Evolutionary conservation across 2,113 vertebrate species (phyloP).

Genomic region (Cairina moschata): DNA sequence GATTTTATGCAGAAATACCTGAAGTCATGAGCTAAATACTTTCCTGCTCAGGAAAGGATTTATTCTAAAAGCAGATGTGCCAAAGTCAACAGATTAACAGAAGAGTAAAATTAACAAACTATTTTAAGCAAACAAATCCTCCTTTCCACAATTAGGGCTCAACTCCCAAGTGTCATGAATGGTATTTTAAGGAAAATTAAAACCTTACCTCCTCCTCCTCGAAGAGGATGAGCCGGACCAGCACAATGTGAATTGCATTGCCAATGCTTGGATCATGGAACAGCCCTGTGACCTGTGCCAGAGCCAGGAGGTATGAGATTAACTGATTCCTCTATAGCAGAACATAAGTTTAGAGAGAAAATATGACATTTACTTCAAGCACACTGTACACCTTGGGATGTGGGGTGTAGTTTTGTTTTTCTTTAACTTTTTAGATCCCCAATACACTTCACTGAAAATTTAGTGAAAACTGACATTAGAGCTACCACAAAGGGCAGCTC

Average conservation of each 20-base stretch:
- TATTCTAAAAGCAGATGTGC: background rate
- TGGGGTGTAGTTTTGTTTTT: background rate
- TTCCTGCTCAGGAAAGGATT: background rate
- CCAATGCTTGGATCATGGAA: constrained; percentile 97
- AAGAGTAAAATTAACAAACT: background rate
- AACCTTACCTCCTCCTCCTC: constrained; percentile 93
- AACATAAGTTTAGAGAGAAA: background rate
- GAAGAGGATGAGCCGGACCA: constrained; percentile 93
- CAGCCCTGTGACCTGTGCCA: constrained; percentile 89
- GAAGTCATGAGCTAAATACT: background rate
- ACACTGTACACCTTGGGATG: background rate
- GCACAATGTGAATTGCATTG: constrained; percentile 93
- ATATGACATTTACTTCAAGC: background rate
- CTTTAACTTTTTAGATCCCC: background rate
- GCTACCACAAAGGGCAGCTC: background rate
- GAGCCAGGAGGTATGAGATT: constrained; percentile 50
- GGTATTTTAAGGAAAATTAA: background rate
- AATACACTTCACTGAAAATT: background rate
- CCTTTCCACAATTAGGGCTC: background rate
- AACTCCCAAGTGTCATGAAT: background rate
- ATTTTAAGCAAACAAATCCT: background rate
- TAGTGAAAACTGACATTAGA: background rate
- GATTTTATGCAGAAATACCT: background rate
- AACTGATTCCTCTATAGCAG: background rate
- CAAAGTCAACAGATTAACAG: background rate